These are phyloP conservation scores for Arrhamphus sclerolepis DNA, from an alignment of 2,797 vertebrate genomes.

Conservation along the genomic window DNA sequence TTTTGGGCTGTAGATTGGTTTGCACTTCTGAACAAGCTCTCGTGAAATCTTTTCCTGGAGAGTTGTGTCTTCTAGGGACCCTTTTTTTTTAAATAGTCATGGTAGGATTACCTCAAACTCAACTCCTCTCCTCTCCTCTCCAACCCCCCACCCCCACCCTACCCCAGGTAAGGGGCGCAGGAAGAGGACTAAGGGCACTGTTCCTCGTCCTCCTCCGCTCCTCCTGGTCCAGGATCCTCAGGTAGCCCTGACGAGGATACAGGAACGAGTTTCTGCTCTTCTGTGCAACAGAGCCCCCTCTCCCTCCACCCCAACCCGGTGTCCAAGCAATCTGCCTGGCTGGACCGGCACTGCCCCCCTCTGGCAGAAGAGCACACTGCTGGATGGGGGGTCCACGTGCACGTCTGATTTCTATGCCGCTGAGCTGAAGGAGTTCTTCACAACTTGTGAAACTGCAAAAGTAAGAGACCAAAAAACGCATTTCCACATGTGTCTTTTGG, in stretches of 20 bases:
- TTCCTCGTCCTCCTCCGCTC: conserved; percentile 72
- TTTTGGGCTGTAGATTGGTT: background rate
- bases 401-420: conserved; percentile 78
- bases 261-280: conserved; percentile 85
- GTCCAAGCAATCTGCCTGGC: conserved; percentile 77
- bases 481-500: background rate
- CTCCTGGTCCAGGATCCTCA: conserved; percentile 86
- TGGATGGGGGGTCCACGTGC: conserved; percentile 35
- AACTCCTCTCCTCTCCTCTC: no score
- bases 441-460: conserved; percentile 60
- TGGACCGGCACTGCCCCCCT: conserved; percentile 70
- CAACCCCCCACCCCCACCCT: no score
- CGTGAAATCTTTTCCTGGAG: background rate
- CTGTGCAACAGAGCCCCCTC: conserved; percentile 68
- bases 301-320: conserved; percentile 80
- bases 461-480: conserved; percentile 65
- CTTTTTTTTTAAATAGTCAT: no score
- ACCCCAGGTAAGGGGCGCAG: conserved; percentile 82
- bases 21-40: background rate
- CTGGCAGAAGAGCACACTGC: conserved; percentile 88
- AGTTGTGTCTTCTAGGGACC: background rate
- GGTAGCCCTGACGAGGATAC: conserved; percentile 74
- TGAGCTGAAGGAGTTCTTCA: conserved; percentile 79
- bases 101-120: no score
- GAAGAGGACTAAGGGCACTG: conserved; percentile 69